Conservation (phyloP, 2,797 vertebrate genomes). For the Pachyuromys duprasi region DNA sequence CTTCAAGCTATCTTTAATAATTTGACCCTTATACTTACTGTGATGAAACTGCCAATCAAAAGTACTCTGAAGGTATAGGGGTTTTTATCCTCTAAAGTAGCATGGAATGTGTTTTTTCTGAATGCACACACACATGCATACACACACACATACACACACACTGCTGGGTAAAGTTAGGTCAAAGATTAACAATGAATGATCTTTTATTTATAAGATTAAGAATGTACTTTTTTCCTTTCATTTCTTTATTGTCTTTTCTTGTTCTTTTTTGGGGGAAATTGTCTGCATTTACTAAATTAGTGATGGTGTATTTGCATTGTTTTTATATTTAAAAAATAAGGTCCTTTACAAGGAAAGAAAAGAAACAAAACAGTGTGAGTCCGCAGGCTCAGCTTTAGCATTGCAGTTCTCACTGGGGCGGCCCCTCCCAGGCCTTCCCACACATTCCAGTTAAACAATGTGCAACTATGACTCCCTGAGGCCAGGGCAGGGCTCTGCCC, state of each 20-base stretch:
- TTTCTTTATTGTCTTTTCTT: not conserved
- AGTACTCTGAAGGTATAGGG: not conserved
- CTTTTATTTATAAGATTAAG: not conserved
- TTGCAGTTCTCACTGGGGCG: not conserved
- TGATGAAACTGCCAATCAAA: not conserved
- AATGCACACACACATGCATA: not conserved
- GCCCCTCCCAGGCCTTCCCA: constrained; percentile 2
- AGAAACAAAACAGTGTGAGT: not conserved
- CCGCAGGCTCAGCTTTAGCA: not conserved
- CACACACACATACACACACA: not conserved
- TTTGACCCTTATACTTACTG: not conserved
- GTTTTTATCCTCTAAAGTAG: not conserved
- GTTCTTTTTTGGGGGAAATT: not conserved
- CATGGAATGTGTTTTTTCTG: not conserved
- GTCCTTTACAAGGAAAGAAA: not conserved
- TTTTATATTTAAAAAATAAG: constrained; percentile 31
- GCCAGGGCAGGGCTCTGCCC: not conserved
- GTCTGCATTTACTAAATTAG: constrained; percentile 21
- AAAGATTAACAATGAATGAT: not conserved
- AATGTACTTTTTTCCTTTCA: not conserved
- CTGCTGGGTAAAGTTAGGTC: not conserved
- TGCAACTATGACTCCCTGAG: not conserved
- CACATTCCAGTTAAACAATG: not conserved
- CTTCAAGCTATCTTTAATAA: constrained; percentile 2
- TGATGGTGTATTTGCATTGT: constrained; percentile 23